Evolutionary conservation across 2,797 vertebrate genomes (phyloP).

Genomic region (Anisognathus igniventris): DNA sequence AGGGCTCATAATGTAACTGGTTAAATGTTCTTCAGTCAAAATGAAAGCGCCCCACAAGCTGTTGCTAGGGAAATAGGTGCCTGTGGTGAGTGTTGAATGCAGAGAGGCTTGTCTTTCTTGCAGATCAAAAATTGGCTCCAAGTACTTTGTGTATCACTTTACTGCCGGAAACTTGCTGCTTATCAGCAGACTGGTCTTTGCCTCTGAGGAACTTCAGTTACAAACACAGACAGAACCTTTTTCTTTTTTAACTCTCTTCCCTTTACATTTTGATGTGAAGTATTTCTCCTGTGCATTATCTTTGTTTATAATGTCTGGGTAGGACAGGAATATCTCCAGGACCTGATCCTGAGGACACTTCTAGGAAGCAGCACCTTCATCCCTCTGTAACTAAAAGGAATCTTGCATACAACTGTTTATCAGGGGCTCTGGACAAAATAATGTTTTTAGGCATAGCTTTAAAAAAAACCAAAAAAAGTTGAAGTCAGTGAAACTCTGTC

Average conservation of each 20-base stretch:
- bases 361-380: not conserved
- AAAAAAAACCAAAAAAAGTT: not conserved
- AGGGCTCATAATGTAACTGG: not conserved
- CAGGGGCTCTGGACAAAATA: not conserved
- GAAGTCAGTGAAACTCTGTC: not conserved
- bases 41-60: not conserved
- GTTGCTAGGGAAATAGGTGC: conserved; percentile 41
- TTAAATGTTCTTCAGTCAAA: conserved; percentile 9
- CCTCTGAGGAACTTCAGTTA: not conserved
- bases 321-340: not conserved
- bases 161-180: conserved; percentile 3
- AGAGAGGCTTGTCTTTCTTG: not conserved
- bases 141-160: not conserved
- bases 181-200: not conserved
- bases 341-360: not conserved
- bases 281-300: not conserved
- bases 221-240: not conserved
- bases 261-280: not conserved
- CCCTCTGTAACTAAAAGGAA: not conserved
- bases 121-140: conserved; percentile 17
- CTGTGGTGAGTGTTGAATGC: conserved; percentile 48
- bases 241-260: too few relatives aligned
- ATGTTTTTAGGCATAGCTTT: not conserved
- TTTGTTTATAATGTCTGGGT: not conserved
- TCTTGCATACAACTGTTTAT: not conserved